A percentile compares a stretch with the other conserved stretches of the same genome.
phyloP scores from a whole-genome alignment of 2,113 vertebrate species.

The Numenius arquata region DNA sequence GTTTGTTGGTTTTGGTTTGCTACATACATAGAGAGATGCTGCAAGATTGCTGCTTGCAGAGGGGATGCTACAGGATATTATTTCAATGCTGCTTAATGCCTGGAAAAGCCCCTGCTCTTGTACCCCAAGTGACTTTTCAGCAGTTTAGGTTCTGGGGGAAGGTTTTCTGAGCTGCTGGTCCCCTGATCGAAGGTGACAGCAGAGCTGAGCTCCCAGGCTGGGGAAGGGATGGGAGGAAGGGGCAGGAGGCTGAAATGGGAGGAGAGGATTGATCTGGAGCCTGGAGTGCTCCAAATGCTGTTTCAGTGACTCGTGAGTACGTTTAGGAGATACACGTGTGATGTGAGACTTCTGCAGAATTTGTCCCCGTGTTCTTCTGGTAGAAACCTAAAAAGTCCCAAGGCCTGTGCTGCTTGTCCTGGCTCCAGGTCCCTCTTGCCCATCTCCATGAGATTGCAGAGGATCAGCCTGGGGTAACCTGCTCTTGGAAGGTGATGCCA shows the following conservation, averaged over 20 bases:
- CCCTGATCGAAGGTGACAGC: background rate
- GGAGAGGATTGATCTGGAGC: background rate
- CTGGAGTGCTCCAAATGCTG: background rate
- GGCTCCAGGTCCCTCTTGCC: background rate
- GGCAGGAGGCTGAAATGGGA: too few species aligned
- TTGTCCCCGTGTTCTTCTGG: background rate
- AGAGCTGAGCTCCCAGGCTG: background rate
- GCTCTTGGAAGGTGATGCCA: background rate
- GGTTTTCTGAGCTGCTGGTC: background rate
- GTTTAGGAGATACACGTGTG: rapidly evolving
- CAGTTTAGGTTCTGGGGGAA: background rate
- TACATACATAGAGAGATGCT: background rate
- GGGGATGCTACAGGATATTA: background rate
- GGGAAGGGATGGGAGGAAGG: background rate
- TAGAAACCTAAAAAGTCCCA: background rate
- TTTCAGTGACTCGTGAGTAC: rapidly evolving
- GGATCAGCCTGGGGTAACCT: background rate
- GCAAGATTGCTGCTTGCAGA: background rate
- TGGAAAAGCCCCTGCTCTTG: background rate
- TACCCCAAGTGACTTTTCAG: background rate
- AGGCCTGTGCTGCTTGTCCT: rapidly evolving
- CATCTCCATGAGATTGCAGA: background rate
- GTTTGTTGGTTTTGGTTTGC: background rate
- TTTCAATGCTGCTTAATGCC: background rate
- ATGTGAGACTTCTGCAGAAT: background rate